Conservation (phyloP, 2,888 invertebrate genomes). For the Latheticus oryzae region DNA sequence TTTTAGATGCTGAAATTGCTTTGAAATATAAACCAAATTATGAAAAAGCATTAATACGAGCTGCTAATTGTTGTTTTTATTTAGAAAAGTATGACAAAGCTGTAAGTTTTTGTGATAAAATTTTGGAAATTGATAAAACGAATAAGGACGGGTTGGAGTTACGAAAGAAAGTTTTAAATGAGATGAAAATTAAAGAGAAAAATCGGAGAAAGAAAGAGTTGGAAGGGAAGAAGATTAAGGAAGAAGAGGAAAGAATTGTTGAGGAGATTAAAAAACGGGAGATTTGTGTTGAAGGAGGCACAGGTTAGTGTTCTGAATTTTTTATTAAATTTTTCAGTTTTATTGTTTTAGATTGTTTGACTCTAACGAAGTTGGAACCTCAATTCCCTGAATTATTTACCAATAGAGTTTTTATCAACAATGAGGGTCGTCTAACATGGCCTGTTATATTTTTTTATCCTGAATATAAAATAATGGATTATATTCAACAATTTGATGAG, state of each 20-base stretch:
- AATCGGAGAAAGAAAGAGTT: slow-evolving; percentile 69
- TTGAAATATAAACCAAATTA: slow-evolving; percentile 81
- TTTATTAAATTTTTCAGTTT: slow-evolving; percentile 16
- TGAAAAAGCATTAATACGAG: slow-evolving; percentile 79
- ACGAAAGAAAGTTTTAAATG: slow-evolving; percentile 68
- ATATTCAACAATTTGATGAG: slow-evolving; percentile 85
- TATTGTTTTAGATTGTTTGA: slow-evolving; percentile 55
- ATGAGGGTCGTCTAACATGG: slow-evolving; percentile 78
- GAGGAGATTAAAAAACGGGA: slow-evolving; percentile 64
- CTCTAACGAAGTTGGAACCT: slow-evolving; percentile 72
- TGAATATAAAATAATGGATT: slow-evolving; percentile 88
- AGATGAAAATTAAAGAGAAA: slow-evolving; percentile 68
- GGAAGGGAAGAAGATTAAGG: slow-evolving; percentile 63
- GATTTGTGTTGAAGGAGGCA: slow-evolving; percentile 66
- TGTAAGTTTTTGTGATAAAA: slow-evolving; percentile 77
- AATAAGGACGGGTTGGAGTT: slow-evolving; percentile 70
- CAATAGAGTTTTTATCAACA: slow-evolving; percentile 73
- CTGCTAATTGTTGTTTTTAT: slow-evolving; percentile 79
- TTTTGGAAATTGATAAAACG: slow-evolving; percentile 70
- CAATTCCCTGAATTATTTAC: slow-evolving; percentile 75
- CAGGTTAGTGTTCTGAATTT: slow-evolving; percentile 10
- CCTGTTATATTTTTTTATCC: slow-evolving; percentile 92
- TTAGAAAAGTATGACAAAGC: slow-evolving; percentile 78
- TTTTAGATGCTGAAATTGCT: slow-evolving; percentile 81
- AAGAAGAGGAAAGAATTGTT: slow-evolving; percentile 65